A percentile compares a stretch with the other conserved stretches of the same genome.
Evolutionary conservation across 2,113 vertebrate genomes (phyloP).

Genomic region (Falco punctatus): DNA sequence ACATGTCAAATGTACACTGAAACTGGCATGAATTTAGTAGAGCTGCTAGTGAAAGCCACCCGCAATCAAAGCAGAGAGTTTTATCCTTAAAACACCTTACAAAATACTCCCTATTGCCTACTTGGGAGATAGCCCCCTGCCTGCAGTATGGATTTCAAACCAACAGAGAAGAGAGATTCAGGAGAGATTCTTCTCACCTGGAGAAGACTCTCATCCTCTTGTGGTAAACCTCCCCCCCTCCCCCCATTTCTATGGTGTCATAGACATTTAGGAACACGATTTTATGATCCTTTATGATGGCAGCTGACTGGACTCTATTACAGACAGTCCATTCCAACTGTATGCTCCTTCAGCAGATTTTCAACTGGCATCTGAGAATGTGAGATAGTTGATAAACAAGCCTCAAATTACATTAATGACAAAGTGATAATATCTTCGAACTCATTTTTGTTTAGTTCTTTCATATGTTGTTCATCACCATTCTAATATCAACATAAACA

Average conservation of each 20-base stretch:
- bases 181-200: background rate
- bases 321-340: background rate
- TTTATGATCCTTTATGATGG: background rate
- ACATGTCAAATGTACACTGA: background rate
- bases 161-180: background rate
- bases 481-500: background rate
- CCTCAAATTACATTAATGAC: background rate
- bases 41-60: background rate
- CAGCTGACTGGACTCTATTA: background rate
- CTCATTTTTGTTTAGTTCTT: background rate
- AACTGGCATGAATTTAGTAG: background rate
- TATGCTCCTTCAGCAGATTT: background rate
- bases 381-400: background rate
- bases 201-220: background rate
- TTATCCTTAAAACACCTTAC: background rate
- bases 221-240: background rate
- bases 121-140: background rate
- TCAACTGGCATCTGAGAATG: background rate
- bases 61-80: background rate
- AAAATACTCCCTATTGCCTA: background rate
- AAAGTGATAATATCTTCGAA: slow-evolving; percentile 11
- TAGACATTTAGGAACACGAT: background rate
- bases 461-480: background rate
- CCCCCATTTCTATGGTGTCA: background rate
- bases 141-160: background rate